phyloP scores from a whole-genome alignment of 2,888 invertebrate genomes.

The Stomorhina lunata region DNA sequence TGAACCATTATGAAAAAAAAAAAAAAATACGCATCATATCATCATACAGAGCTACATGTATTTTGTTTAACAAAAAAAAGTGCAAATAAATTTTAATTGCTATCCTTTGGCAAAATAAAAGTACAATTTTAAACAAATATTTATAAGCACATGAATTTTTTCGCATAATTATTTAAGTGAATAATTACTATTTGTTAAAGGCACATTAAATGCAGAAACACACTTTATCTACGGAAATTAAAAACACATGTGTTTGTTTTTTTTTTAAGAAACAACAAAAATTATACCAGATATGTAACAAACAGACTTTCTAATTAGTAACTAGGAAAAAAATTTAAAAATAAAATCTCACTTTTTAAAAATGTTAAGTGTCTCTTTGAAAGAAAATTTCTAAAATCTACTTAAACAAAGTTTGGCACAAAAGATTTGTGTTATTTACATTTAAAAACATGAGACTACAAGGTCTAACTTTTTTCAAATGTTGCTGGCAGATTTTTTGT shows the following conservation, averaged over 20 bases:
- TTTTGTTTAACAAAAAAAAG: background rate
- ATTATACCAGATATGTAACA: no score
- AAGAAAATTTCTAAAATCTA: no score
- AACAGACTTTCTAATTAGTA: no score
- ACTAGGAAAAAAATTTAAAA: no score
- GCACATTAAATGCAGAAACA: background rate
- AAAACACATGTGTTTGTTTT: no score
- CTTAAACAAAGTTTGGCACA: no score
- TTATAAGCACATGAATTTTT: background rate
- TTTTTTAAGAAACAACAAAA: no score
- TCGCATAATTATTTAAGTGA: slow-evolving; percentile 6
- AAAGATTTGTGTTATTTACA: no score
- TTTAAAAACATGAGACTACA: no score
- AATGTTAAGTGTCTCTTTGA: no score
- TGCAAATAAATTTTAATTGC: slow-evolving; percentile 7
- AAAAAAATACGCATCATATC: background rate
- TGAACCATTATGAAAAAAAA: background rate
- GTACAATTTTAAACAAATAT: background rate
- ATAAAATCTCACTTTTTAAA: no score
- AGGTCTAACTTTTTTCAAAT: background rate
- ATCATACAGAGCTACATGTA: no score
- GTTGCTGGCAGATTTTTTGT: background rate
- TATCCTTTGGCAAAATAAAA: background rate
- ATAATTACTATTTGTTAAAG: slow-evolving; percentile 7
- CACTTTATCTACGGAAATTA: background rate